Evolutionary conservation across 1,140 invertebrate genomes (phyloP).

Genomic region (Lamellibrachia luymesi): DNA sequence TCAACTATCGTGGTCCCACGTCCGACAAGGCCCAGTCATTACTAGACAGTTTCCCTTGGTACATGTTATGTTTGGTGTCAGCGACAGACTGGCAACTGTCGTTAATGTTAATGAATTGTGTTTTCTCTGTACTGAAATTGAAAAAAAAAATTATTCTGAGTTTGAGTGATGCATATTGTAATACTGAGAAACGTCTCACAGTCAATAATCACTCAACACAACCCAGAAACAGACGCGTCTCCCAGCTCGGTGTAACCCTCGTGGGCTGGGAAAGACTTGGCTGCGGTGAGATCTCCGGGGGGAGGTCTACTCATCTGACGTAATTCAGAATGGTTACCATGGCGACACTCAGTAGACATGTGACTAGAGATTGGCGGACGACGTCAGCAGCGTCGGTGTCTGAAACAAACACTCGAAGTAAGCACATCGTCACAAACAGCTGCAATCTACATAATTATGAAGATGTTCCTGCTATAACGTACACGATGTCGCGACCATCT

Average conservation of each 20-base stretch:
- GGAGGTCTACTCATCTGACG: background rate
- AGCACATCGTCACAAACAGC: background rate
- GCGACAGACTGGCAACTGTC: background rate
- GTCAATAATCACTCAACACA: background rate
- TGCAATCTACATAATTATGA: no score
- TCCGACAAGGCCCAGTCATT: background rate
- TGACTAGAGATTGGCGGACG: background rate
- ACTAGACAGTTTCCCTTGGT: background rate
- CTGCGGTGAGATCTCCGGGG: background rate
- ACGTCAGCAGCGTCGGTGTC: background rate
- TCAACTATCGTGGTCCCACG: background rate
- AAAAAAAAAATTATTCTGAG: background rate
- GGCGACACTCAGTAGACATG: background rate
- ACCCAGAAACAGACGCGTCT: background rate
- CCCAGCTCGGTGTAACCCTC: background rate
- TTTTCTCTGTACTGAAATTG: background rate
- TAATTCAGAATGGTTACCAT: background rate
- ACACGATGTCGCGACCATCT: no score
- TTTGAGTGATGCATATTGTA: background rate
- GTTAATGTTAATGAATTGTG: background rate
- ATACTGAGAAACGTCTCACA: background rate
- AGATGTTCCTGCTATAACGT: no score
- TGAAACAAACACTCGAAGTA: background rate
- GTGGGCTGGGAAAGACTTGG: background rate
- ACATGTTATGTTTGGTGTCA: background rate